Percentiles rank a stretch among this genome's conserved stretches.
phyloP scores from a whole-genome alignment of 2,113 vertebrate species.

The Urocolius indicus region DNA sequence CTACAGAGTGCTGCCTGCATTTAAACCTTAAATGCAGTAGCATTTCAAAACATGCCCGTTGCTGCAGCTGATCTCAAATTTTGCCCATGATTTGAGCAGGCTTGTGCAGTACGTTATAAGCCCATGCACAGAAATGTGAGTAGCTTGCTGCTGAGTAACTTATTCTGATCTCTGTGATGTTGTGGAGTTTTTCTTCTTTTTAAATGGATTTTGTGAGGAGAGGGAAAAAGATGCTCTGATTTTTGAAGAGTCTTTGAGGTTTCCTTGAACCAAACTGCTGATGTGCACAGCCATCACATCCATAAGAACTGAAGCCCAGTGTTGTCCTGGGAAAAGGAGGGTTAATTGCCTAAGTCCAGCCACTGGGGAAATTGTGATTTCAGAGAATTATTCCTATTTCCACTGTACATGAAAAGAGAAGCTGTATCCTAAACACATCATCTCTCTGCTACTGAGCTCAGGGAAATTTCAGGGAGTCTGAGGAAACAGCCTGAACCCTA shows the following conservation, averaged over 20 bases:
- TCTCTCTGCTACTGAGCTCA: not conserved
- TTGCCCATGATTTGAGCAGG: not conserved
- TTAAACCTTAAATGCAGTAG: conserved; percentile 23
- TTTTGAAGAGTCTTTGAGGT: not conserved
- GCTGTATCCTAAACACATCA: not conserved
- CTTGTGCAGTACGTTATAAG: not conserved
- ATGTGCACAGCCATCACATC: not conserved
- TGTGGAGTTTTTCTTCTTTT: not conserved
- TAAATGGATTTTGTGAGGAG: not conserved
- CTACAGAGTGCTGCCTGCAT: not conserved
- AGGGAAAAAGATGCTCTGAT: not conserved
- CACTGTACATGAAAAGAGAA: not conserved
- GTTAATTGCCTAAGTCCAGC: not conserved
- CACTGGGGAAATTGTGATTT: not conserved
- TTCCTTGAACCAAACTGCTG: not conserved
- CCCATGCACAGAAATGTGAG: not conserved
- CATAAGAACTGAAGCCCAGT: not conserved
- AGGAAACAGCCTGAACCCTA: not conserved
- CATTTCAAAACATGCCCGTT: conserved; percentile 41
- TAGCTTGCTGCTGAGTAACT: not conserved
- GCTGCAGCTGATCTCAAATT: not conserved
- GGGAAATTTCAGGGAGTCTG: not conserved
- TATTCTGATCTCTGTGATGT: not conserved
- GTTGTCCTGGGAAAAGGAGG: not conserved
- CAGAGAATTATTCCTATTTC: not conserved